Percentiles rank a stretch among this genome's conserved stretches.
Evolutionary conservation across 2,797 vertebrate genomes (phyloP).

Genomic region (Varecia variegata): DNA sequence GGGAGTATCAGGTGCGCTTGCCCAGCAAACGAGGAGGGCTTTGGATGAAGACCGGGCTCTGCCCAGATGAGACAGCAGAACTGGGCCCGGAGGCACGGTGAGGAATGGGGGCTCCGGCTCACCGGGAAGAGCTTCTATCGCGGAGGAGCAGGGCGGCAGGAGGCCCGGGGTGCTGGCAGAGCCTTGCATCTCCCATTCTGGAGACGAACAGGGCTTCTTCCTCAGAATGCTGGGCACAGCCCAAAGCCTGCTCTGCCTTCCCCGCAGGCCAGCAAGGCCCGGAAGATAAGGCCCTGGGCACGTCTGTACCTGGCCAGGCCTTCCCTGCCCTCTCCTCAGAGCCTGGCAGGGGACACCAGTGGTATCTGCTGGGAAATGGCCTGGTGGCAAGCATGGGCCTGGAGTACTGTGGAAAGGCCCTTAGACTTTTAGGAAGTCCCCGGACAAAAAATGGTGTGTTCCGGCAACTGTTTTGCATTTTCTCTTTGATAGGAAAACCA

Average conservation of each 20-base stretch:
- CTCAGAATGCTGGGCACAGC: neutral
- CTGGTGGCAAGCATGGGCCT: neutral
- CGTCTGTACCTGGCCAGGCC: neutral
- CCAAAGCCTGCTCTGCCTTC: conserved; percentile 26
- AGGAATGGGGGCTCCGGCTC: accelerated
- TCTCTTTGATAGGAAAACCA: conserved; percentile 9
- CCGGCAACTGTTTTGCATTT: conserved; percentile 27
- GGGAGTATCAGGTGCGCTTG: neutral
- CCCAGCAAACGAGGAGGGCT: neutral
- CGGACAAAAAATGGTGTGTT: neutral
- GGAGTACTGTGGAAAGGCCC: neutral
- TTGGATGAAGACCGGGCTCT: neutral
- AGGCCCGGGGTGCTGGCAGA: neutral
- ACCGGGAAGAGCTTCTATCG: neutral
- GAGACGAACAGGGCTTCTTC: conserved; percentile 4
- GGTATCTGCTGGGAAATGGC: neutral
- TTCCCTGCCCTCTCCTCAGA: neutral
- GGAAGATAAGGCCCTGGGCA: neutral
- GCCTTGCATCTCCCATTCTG: neutral
- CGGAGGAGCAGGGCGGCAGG: neutral
- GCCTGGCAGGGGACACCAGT: neutral
- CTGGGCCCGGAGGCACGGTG: accelerated
- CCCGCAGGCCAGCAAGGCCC: neutral
- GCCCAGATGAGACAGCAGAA: neutral
- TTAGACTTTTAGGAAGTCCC: conserved; percentile 37